Conservation (phyloP, 2,113 vertebrate species). For the Misgurnus anguillicaudatus region DNA sequence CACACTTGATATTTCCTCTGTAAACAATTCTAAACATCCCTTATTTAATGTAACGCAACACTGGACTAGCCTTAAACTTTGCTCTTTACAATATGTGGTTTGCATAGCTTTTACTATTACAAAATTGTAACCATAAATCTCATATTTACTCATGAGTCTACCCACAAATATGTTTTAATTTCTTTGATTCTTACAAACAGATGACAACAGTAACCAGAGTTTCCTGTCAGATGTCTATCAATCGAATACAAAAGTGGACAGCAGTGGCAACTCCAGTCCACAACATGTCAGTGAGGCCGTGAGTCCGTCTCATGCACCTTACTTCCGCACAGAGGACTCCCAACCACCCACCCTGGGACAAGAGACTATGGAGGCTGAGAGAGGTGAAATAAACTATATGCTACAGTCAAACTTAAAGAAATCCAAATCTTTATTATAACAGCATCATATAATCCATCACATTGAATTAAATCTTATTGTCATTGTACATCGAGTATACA, state of each 20-base stretch:
- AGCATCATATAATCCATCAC: not conserved
- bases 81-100: not conserved
- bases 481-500: too few species aligned
- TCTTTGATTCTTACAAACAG: constrained; percentile 69
- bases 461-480: too few species aligned
- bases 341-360: constrained; percentile 95
- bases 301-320: constrained; percentile 83
- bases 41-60: not conserved
- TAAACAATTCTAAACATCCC: not conserved
- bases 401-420: too few species aligned
- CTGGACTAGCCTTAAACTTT: not conserved
- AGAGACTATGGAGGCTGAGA: constrained; percentile 88
- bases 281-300: constrained; percentile 89
- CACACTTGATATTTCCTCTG: constrained; percentile 1
- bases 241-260: constrained; percentile 84
- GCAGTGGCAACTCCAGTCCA: constrained; percentile 91
- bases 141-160: not conserved
- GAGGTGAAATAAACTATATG: not conserved
- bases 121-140: not conserved
- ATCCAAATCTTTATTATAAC: not conserved
- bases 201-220: constrained; percentile 99
- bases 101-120: not conserved
- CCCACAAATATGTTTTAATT: not conserved
- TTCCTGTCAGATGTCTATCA: constrained; percentile 92
- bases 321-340: constrained; percentile 88